Evolutionary conservation across 2,888 invertebrate species (phyloP).

Genomic region (Operophtera brumata): DNA sequence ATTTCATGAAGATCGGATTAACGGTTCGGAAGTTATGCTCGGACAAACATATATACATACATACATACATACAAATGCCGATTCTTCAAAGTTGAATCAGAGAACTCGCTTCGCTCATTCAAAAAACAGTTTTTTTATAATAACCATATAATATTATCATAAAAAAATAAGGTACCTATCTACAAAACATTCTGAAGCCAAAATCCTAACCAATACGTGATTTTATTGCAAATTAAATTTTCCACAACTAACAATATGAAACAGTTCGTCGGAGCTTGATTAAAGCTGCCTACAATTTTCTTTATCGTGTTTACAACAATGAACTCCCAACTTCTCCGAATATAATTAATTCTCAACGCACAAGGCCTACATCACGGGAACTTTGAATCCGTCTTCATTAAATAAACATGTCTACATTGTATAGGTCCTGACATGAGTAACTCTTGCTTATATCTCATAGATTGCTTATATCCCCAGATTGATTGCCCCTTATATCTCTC

Average conservation of each 20-base stretch:
- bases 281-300: slow-evolving; percentile 7
- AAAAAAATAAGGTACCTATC: not conserved
- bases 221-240: slow-evolving; percentile 1
- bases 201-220: not conserved
- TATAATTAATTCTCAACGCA: slow-evolving; percentile 23
- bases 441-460: not conserved
- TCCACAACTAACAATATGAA: not conserved
- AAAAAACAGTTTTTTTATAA: no score
- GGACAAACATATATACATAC: no score
- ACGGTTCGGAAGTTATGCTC: no score
- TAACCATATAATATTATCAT: no score
- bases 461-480: no score
- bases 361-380: slow-evolving; percentile 13
- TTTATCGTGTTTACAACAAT: slow-evolving; percentile 24
- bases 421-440: no score
- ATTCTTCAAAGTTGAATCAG: no score
- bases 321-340: slow-evolving; percentile 14
- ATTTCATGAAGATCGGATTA: no score
- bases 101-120: no score
- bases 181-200: not conserved
- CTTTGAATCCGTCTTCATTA: slow-evolving; percentile 6
- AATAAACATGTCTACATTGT: not conserved
- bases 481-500: no score
- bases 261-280: not conserved
- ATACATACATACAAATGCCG: no score